phyloP scores from a whole-genome alignment of 2,113 vertebrate genomes.

The Rhadina sibilatrix region DNA sequence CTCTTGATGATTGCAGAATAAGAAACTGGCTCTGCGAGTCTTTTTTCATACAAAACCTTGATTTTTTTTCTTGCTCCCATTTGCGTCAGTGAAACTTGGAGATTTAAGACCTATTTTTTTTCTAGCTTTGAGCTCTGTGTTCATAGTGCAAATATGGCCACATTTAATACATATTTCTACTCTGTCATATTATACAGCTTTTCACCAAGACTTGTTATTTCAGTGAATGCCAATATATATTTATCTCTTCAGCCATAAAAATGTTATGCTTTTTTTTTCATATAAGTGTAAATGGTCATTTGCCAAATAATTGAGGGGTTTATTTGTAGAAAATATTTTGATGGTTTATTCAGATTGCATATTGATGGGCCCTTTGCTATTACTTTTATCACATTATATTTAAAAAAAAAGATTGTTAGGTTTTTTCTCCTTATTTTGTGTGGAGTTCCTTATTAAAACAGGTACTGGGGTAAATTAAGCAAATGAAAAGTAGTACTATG shows the following conservation, averaged over 20 bases:
- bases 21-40: not conserved
- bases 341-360: not conserved
- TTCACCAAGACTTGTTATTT: not conserved
- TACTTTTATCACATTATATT: not conserved
- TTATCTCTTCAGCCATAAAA: not conserved
- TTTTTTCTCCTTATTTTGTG: not conserved
- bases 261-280: not conserved
- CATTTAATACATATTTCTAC: not conserved
- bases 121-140: not conserved
- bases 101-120: not conserved
- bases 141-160: not conserved
- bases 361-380: not conserved
- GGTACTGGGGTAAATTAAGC: not conserved
- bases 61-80: not conserved
- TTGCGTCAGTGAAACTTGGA: not conserved
- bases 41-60: not conserved
- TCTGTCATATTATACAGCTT: not conserved
- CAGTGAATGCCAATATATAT: not conserved
- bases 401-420: rapidly evolving
- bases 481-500: not conserved
- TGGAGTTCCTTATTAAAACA: not conserved
- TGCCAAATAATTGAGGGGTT: not conserved
- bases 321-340: slow-evolving; percentile 10
- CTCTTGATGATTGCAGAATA: not conserved
- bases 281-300: not conserved